Evolutionary conservation across 1,140 invertebrate genomes (phyloP).

Genomic region (Drosophila nasuta): DNA sequence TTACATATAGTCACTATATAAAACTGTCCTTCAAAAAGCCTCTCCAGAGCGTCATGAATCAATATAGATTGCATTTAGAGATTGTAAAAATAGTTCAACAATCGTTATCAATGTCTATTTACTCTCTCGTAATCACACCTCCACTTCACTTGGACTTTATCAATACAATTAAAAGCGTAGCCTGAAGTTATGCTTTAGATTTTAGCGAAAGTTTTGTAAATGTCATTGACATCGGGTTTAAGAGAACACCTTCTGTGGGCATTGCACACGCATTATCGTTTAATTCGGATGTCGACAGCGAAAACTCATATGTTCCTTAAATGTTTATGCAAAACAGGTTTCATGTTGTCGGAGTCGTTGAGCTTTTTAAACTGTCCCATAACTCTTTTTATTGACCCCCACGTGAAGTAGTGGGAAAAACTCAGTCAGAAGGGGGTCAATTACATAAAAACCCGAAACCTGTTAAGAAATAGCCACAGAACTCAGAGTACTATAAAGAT

Average conservation of each 20-base stretch:
- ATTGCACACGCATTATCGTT: conserved; percentile 9
- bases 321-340: conserved; percentile 16
- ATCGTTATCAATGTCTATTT: conserved; percentile 1
- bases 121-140: neutral
- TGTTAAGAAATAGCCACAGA: conserved; percentile 1
- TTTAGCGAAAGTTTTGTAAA: neutral
- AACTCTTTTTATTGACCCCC: conserved; percentile 38
- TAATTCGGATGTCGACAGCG: neutral
- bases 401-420: conserved; percentile 1
- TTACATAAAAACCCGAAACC: conserved; percentile 27
- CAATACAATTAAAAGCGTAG: conserved; percentile 25
- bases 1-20: no score
- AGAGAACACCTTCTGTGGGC: neutral
- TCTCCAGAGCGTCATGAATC: neutral
- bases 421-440: conserved; percentile 18
- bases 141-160: conserved; percentile 13
- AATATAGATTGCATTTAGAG: neutral
- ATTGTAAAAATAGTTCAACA: neutral
- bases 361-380: conserved; percentile 21
- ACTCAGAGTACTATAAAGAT: neutral
- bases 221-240: conserved; percentile 32
- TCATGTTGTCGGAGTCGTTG: neutral
- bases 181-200: conserved; percentile 60
- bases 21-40: neutral
- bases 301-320: neutral